Conservation (phyloP, 1,140 invertebrate species). For the Drosophila pachea region DNA sequence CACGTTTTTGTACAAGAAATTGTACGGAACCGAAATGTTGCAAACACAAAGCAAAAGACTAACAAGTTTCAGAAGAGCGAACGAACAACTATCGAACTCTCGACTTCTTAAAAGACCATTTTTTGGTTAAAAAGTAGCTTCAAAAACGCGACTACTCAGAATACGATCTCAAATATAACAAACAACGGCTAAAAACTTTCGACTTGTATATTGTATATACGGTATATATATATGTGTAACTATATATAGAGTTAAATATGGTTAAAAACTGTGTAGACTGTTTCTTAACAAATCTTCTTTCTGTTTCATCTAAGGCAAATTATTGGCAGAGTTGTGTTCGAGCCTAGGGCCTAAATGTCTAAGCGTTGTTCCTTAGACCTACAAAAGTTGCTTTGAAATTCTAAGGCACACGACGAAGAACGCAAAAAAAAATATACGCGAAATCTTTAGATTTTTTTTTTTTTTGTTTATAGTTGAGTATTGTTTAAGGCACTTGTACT, state of each 20-base stretch:
- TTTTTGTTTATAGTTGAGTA: constrained; percentile 16
- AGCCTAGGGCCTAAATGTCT: constrained; percentile 38
- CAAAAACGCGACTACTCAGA: constrained; percentile 59
- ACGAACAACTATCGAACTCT: constrained; percentile 11
- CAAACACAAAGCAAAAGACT: constrained; percentile 54
- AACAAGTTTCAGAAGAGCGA: constrained; percentile 39
- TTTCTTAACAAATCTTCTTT: constrained; percentile 53
- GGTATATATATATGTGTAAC: constrained; percentile 29
- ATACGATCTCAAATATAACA: constrained; percentile 50
- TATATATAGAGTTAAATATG: constrained; percentile 50
- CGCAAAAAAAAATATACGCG: constrained; percentile 25
- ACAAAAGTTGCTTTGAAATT: constrained; percentile 33
- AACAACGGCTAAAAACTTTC: constrained; percentile 61
- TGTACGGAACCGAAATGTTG: constrained; percentile 68
- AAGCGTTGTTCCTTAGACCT: constrained; percentile 14
- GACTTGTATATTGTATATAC: constrained; percentile 43
- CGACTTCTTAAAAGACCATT: no score
- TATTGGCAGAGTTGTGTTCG: constrained; percentile 58
- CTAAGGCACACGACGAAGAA: constrained; percentile 68
- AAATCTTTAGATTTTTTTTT: constrained; percentile 12
- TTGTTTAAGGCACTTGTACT: constrained; percentile 56
- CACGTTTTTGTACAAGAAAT: constrained; percentile 72
- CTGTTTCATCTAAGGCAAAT: constrained; percentile 64
- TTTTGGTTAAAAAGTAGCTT: constrained; percentile 41
- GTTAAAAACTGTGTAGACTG: constrained; percentile 20